Percentiles rank a stretch among this genome's conserved stretches.
phyloP scores from a whole-genome alignment of 2,888 invertebrate genomes.

The Acanthosepion esculentum region DNA sequence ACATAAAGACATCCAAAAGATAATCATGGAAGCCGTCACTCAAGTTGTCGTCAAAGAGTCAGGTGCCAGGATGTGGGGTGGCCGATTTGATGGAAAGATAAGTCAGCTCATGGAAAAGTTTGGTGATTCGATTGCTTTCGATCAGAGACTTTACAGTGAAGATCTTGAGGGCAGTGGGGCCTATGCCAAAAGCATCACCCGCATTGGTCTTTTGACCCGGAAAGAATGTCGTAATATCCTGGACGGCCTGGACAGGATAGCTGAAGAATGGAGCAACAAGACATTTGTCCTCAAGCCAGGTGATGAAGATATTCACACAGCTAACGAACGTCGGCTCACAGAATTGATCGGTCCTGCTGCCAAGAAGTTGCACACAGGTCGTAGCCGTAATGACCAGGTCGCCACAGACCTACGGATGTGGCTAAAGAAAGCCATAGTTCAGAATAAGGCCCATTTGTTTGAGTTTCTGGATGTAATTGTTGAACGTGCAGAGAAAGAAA shows the following conservation, averaged over 20 bases:
- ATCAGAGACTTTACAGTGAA: constrained; percentile 7
- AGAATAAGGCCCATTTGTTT: constrained; percentile 75
- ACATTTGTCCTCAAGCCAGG: constrained; percentile 78
- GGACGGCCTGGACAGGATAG: constrained; percentile 81
- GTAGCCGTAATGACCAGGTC: constrained; percentile 86
- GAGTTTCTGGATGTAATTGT: constrained; percentile 78
- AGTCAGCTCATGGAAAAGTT: constrained; percentile 11
- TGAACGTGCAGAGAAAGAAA: constrained; percentile 80
- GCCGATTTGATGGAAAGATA: not conserved
- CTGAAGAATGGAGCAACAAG: constrained; percentile 81
- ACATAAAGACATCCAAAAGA: not conserved
- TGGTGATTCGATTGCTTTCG: not conserved
- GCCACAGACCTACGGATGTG: constrained; percentile 87
- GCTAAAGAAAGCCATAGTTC: constrained; percentile 80
- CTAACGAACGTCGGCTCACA: constrained; percentile 85
- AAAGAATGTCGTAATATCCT: constrained; percentile 80
- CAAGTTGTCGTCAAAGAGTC: not conserved
- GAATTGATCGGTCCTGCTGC: constrained; percentile 81
- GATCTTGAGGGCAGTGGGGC: constrained; percentile 78
- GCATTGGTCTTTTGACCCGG: constrained; percentile 80
- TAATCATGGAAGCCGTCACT: not conserved
- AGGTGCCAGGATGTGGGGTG: not conserved
- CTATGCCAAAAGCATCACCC: constrained; percentile 82
- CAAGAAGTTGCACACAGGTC: constrained; percentile 85
- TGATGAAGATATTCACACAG: constrained; percentile 91